A percentile compares a stretch with the other conserved stretches of the same genome.
Evolutionary conservation across 1,140 invertebrate species (phyloP).

Genomic region (Scaptodrosophila lebanonensis): DNA sequence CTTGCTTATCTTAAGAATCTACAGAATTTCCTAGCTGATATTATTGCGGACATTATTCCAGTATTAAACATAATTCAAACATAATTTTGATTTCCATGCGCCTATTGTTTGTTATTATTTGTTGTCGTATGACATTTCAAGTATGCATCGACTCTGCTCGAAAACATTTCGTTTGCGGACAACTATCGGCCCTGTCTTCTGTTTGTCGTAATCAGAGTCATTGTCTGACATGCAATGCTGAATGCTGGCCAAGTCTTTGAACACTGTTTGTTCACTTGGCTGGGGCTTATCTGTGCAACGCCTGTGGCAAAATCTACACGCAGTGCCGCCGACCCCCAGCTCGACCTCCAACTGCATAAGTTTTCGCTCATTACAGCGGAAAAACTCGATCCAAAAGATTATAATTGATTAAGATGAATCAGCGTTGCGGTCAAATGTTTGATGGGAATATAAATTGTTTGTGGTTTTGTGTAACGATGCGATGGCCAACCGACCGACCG

Average conservation of each 20-base stretch:
- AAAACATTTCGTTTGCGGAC: too few relatives aligned
- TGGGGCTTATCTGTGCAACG: constrained; percentile 55
- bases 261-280: constrained; percentile 28
- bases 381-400: constrained; percentile 66
- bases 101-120: too few relatives aligned
- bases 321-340: constrained; percentile 52
- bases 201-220: constrained; percentile 11
- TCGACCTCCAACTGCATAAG: constrained; percentile 51
- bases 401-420: constrained; percentile 76
- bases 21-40: too few relatives aligned
- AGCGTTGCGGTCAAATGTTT: constrained; percentile 76
- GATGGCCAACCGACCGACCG: constrained; percentile 27
- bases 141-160: too few relatives aligned
- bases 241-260: constrained; percentile 27
- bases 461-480: constrained; percentile 74
- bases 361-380: constrained; percentile 64
- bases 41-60: too few relatives aligned
- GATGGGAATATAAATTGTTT: constrained; percentile 76
- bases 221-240: constrained; percentile 47
- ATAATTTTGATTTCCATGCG: too few relatives aligned
- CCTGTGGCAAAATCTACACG: constrained; percentile 67
- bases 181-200: too few relatives aligned
- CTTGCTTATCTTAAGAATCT: too few relatives aligned
- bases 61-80: too few relatives aligned
- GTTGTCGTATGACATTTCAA: too few relatives aligned